These are phyloP conservation scores for Orthosia gothica DNA, from an alignment of 2,888 invertebrate species.

Conservation along the genomic window DNA sequence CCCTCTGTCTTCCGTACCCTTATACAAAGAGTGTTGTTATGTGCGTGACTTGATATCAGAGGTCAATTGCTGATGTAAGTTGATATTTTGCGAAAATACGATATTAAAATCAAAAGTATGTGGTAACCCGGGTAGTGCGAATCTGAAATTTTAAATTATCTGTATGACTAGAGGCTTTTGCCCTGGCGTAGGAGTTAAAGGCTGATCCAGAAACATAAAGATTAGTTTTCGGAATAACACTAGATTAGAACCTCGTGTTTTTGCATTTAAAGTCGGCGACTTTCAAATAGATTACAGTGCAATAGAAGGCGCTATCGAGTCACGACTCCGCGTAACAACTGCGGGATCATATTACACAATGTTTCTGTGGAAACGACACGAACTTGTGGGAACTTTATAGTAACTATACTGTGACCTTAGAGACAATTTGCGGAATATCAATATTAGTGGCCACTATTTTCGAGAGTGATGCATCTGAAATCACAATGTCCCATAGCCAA, in stretches of 20 bases:
- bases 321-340: slow-evolving; percentile 34
- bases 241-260: slow-evolving; percentile 15
- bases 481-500: no score
- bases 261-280: slow-evolving; percentile 24
- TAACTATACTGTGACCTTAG: background rate
- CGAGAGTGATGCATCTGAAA: no score
- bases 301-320: slow-evolving; percentile 29
- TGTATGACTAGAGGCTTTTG: no score
- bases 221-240: background rate
- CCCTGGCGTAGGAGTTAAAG: no score
- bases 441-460: background rate
- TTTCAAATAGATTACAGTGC: slow-evolving; percentile 34
- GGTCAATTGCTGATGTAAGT: slow-evolving; percentile 36
- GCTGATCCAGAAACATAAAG: no score
- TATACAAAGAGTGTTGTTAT: slow-evolving; percentile 21
- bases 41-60: slow-evolving; percentile 32
- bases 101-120: no score
- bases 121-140: background rate
- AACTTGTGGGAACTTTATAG: slow-evolving; percentile 33
- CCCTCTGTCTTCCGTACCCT: slow-evolving; percentile 47
- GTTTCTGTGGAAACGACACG: slow-evolving; percentile 25
- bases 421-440: slow-evolving; percentile 17
- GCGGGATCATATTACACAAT: slow-evolving; percentile 39
- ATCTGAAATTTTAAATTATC: no score
- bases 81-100: slow-evolving; percentile 10